Evolutionary conservation across 35 echinoderm and acorn worm species (phyloP).

Genomic region (Heliocidaris tuberculata): DNA sequence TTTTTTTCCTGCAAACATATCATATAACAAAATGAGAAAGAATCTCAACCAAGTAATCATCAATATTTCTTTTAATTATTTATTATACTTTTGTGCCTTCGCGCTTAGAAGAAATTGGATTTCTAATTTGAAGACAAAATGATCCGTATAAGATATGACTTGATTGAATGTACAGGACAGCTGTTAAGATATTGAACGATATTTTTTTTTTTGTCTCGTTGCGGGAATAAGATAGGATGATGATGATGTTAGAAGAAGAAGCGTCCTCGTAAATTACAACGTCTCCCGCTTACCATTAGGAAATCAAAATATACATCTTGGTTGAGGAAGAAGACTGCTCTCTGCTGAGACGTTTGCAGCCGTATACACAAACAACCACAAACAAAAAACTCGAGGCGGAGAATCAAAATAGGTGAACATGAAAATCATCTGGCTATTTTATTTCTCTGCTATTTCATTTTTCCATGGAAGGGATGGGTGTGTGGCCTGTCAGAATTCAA

Average conservation of each 20-base stretch:
- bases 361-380: constrained; percentile 81
- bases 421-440: constrained; percentile 45
- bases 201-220: background rate
- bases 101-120: background rate
- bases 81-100: background rate
- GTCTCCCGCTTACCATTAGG: constrained; percentile 66
- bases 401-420: constrained; percentile 34
- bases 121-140: background rate
- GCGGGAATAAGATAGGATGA: constrained; percentile 5
- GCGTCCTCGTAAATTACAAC: constrained; percentile 60
- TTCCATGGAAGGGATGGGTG: constrained; percentile 3
- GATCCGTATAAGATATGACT: background rate
- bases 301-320: constrained; percentile 92
- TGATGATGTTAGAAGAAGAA: constrained; percentile 13
- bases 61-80: background rate
- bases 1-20: too few species aligned
- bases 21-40: background rate
- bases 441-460: background rate
- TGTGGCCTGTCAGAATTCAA: constrained; percentile 3
- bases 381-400: constrained; percentile 58
- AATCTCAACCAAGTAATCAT: too few species aligned
- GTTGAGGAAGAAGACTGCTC: constrained; percentile 47
- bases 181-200: background rate
- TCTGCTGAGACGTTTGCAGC: constrained; percentile 57
- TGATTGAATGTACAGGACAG: background rate